Base-by-base conservation (phyloP, 2,113 vertebrate species). In the Fulica atra region DNA sequence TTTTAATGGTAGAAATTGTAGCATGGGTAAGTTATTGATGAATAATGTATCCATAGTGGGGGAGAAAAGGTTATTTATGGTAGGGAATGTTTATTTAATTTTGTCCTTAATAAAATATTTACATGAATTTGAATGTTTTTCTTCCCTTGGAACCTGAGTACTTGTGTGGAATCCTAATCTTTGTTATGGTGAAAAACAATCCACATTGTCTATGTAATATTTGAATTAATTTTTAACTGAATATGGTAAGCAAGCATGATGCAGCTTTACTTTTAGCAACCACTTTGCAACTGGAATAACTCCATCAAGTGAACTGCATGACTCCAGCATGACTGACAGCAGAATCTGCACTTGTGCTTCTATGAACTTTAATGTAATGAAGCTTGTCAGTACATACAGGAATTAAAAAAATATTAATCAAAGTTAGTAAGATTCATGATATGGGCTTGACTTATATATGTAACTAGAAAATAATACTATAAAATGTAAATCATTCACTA, bases 1-100 rank as follows among this genome's bases (percentile, higher is more conserved):
- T 25, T 81, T 97, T 96, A 96, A 88, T 77, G 92, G 77, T 69
- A 92, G 65, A 92, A 86, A 35, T 78, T 82, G 84, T 81, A 48
- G 24, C 48, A 92, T 54, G 70, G 68, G 48, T 89, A 92, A 44
- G 40, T 73, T 92, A 73, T 44, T 91, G 82, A 92, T 91, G 57
- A 82, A 53, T 72, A 81, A 94, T 90, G 48, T 61, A 88, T 88
- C 46, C 85, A 82, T 23, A 50, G 61, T 36, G 15, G 6, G 50
- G 24, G 26, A 51, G 28, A 40, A 56, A 78, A 91, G 13, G 59
- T 77, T 63, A 48, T 42, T 86, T 81, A 35, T 61, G 56, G 33
- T 93, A 88, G 54, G 5, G 26, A 88, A 68, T 56, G 18, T 50
- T 61, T 81, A 33, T 95, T 97, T 87, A 86, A 66, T 92, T 51